Conservation (phyloP, 2,888 invertebrate species). For the Anorthoa munda region DNA sequence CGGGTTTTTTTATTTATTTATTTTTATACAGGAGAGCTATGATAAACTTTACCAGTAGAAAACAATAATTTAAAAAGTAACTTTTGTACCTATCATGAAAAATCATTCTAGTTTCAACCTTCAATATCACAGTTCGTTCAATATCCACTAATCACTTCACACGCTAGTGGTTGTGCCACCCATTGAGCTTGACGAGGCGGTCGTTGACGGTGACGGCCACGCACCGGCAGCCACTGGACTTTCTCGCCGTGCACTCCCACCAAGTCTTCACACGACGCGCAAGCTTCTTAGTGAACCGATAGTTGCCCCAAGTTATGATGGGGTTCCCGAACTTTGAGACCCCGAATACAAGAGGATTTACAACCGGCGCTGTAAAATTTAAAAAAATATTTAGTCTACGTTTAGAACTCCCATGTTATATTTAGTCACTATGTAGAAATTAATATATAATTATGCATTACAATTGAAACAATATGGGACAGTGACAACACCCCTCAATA, state of each 20-base stretch:
- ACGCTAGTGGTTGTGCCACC: constrained; percentile 83
- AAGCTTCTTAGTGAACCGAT: constrained; percentile 84
- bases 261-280: constrained; percentile 81
- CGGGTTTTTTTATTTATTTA: too few relatives aligned
- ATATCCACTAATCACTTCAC: not conserved
- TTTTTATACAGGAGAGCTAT: too few relatives aligned
- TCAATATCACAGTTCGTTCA: too few relatives aligned
- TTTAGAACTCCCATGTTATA: too few relatives aligned
- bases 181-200: constrained; percentile 81
- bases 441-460: too few relatives aligned
- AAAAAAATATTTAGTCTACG: too few relatives aligned
- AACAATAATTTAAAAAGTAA: constrained; percentile 25
- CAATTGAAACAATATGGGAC: too few relatives aligned
- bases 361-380: too few relatives aligned
- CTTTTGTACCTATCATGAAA: constrained; percentile 10
- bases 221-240: constrained; percentile 80
- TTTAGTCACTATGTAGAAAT: too few relatives aligned
- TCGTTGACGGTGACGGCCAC: constrained; percentile 83
- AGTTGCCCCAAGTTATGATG: constrained; percentile 85
- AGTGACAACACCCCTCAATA: too few relatives aligned
- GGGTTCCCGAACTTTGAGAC: too few relatives aligned
- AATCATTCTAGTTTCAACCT: not conserved
- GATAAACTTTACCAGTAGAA: constrained; percentile 5
- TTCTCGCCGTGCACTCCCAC: constrained; percentile 86
- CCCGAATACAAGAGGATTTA: too few relatives aligned